Evolutionary conservation across 1,140 invertebrate species (phyloP).

Genomic region (Pachyrhynchus sulphureomaculatus): DNA sequence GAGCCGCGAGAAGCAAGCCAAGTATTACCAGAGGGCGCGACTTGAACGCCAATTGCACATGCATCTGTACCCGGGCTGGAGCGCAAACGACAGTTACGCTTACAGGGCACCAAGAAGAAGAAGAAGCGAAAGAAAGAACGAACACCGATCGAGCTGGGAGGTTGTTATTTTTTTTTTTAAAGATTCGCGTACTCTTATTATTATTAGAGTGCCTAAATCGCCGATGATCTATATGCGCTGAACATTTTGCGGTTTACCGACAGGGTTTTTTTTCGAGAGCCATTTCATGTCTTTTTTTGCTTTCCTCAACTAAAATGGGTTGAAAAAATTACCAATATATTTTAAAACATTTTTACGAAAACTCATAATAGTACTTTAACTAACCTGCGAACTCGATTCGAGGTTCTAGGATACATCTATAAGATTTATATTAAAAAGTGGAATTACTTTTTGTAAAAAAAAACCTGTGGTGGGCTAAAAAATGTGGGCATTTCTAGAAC

Average conservation of each 20-base stretch:
- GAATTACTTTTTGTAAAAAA: too few relatives aligned
- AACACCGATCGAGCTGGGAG: conserved; percentile 90
- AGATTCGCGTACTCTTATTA: conserved; percentile 34
- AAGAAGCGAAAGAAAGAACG: conserved; percentile 98
- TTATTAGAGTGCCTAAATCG: conserved; percentile 20
- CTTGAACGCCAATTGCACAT: conserved; percentile 98
- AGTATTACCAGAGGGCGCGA: conserved; percentile 99
- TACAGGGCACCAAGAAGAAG: conserved; percentile 98
- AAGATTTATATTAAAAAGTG: too few relatives aligned
- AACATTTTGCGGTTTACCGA: neutral
- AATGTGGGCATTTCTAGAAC: too few relatives aligned
- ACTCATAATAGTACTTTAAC: too few relatives aligned
- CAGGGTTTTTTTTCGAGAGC: neutral
- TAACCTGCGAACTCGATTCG: too few relatives aligned
- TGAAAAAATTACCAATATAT: too few relatives aligned
- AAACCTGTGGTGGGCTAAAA: too few relatives aligned
- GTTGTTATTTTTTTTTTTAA: conserved; percentile 58
- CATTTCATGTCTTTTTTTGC: too few relatives aligned
- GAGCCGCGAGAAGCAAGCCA: conserved; percentile 97
- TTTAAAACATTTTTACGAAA: too few relatives aligned
- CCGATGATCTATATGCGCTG: conserved; percentile 22
- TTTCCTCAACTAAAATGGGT: too few relatives aligned
- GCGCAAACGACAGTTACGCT: conserved; percentile 98
- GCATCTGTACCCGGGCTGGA: conserved; percentile 98
- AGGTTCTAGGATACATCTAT: too few relatives aligned